phyloP scores from a whole-genome alignment of 92 coral and sea anemone species.

The Actinostola sp. region DNA sequence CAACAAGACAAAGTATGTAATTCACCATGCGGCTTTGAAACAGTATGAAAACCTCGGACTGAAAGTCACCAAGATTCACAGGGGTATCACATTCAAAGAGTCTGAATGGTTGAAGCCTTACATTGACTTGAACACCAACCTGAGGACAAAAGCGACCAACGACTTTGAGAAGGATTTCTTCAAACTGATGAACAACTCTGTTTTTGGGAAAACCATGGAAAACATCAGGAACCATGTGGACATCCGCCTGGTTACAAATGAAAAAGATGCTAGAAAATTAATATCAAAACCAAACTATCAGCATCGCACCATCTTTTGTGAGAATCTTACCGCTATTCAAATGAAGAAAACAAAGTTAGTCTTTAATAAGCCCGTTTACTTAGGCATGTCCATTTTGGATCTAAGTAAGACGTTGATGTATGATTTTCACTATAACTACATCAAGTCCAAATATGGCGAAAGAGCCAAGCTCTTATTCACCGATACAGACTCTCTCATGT shows the following conservation, averaged over 20 bases:
- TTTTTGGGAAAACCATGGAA: constrained; percentile 50
- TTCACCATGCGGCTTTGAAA: constrained; percentile 35
- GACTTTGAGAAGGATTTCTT: constrained; percentile 55
- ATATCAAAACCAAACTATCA: constrained; percentile 59
- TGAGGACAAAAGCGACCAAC: constrained; percentile 36
- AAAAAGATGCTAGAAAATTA: constrained; percentile 29
- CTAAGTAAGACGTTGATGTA: constrained; percentile 66
- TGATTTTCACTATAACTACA: constrained; percentile 49
- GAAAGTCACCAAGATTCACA: constrained; percentile 41
- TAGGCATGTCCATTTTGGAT: constrained; percentile 77
- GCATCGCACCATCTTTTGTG: constrained; percentile 50
- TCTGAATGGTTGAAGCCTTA: constrained; percentile 43
- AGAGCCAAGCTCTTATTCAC: constrained; percentile 46
- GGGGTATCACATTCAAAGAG: constrained; percentile 50
- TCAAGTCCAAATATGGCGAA: constrained; percentile 41
- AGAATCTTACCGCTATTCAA: constrained; percentile 48
- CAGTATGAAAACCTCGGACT: constrained; percentile 20
- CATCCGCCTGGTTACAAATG: constrained; percentile 40
- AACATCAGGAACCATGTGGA: constrained; percentile 52
- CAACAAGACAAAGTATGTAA: constrained; percentile 36
- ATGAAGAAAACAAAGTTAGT: constrained; percentile 61
- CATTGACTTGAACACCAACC: constrained; percentile 45
- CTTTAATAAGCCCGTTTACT: constrained; percentile 65
- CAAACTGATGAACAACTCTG: constrained; percentile 58
- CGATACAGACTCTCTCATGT: constrained; percentile 38